These are phyloP conservation scores for Charina bottae DNA, from an alignment of 2,113 vertebrate species.

Conservation along the genomic window DNA sequence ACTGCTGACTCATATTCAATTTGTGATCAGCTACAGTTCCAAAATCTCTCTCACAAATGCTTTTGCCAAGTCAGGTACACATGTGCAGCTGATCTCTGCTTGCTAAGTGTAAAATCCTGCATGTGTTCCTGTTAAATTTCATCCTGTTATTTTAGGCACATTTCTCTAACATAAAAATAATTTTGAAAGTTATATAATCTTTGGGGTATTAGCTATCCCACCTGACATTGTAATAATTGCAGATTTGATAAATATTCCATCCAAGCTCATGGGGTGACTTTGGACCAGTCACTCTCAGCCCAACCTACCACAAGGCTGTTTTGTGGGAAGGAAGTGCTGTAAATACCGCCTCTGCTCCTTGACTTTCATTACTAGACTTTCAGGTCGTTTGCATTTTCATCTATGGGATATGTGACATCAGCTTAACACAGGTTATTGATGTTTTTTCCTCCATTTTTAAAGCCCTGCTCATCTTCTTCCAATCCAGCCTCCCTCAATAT, in stretches of 20 bases:
- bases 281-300: not conserved
- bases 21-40: not conserved
- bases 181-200: not conserved
- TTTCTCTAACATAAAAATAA: not conserved
- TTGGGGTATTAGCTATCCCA: not conserved
- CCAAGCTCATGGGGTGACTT: not conserved
- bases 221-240: not conserved
- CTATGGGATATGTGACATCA: too few relatives aligned
- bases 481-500: too few relatives aligned
- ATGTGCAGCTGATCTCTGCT: not conserved
- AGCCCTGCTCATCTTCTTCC: too few relatives aligned
- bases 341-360: not conserved
- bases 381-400: too few relatives aligned
- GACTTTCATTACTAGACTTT: too few relatives aligned
- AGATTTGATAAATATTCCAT: not conserved
- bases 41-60: not conserved
- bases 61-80: not conserved
- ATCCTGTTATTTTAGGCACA: not conserved
- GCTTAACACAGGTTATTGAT: too few relatives aligned
- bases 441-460: too few relatives aligned
- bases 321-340: not conserved
- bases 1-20: constrained; percentile 1
- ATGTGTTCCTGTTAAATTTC: not conserved
- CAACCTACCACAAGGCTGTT: not conserved
- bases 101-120: not conserved